Percentiles rank a stretch among this genome's conserved stretches.
Conservation (phyloP, 1,140 invertebrate genomes). For the Bombus fervidus region DNA sequence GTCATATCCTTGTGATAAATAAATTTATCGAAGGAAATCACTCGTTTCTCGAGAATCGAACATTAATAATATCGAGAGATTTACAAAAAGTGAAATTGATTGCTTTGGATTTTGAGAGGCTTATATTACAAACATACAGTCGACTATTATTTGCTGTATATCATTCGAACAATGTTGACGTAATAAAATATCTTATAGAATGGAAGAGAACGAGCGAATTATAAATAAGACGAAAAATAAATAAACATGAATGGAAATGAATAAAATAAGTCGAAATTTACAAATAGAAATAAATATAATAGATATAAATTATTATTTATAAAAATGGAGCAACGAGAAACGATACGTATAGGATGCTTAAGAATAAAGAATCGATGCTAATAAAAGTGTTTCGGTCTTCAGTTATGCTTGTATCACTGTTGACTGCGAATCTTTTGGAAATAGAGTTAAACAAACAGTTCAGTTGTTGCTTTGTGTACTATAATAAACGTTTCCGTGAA, state of each 20-base stretch:
- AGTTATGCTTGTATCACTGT: neutral
- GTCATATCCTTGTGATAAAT: too few relatives aligned
- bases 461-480: neutral
- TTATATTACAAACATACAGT: too few relatives aligned
- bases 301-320: neutral
- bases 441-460: slow-evolving; percentile 22
- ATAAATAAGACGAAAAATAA: neutral
- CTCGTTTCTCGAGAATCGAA: too few relatives aligned
- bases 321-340: neutral
- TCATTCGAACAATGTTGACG: too few relatives aligned
- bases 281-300: neutral
- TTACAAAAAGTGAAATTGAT: too few relatives aligned
- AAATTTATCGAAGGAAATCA: too few relatives aligned
- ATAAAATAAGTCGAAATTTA: neutral
- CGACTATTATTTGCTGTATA: too few relatives aligned
- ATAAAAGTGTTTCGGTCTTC: slow-evolving; percentile 8
- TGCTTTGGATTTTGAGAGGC: too few relatives aligned
- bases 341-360: neutral
- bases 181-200: neutral
- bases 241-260: neutral
- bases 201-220: neutral
- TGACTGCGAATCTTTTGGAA: slow-evolving; percentile 16
- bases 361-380: neutral
- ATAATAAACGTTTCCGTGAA: slow-evolving; percentile 42
- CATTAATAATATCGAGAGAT: too few relatives aligned